Evolutionary conservation across 2,888 invertebrate species (phyloP), one percentile per base, ranked within the genome.

Genomic region (Saturnia pavonia): DNA sequence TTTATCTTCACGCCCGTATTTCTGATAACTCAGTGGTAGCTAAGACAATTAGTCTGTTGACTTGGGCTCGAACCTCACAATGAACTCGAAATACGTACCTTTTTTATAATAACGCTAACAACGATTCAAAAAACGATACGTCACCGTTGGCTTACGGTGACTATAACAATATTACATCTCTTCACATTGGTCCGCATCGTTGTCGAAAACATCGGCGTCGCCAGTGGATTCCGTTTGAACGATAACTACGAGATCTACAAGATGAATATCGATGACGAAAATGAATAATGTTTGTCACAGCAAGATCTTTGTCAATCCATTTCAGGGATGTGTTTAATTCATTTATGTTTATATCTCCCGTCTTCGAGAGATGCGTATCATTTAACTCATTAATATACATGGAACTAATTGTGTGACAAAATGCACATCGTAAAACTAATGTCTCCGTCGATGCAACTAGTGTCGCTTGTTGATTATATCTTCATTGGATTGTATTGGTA

Each of bases 301-400:
- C n/a, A 45, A 45, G 16, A 48, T 48, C 48, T 48, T 48, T 48
- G 1, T 16, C 16, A 48, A 48, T n/a, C 16, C 19, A n/a, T 48
- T n/a, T 19, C 0, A 14, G 25, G 11, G 48, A 25, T 27, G 67
- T 68, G 68, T 14, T 65, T 73, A 74, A 78, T 78, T 78, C 74
- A 73, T n/a, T n/a, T 75, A 73, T 73, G 73, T 73, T 72, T 69
- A 72, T 74, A 73, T 73, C 69, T 63, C 16, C 27, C 60, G 71
- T 71, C 73, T 74, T 74, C 74, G 51, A 66, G 42, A 72, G 76
- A 79, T 78, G 68, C 66, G 57, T 75, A 77, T 77, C 79, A 68
- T 68, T 68, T 66, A 16, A 70, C 54, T 74, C 66, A 70, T 77
- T 76, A 72, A 76, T 79, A 77, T 75, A 76, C 77, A 77, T 76